A percentile compares a stretch with the other conserved stretches of the same genome.
Evolutionary conservation across 1,140 invertebrate genomes (phyloP).

Genomic region (Brachionus manjavacas): DNA sequence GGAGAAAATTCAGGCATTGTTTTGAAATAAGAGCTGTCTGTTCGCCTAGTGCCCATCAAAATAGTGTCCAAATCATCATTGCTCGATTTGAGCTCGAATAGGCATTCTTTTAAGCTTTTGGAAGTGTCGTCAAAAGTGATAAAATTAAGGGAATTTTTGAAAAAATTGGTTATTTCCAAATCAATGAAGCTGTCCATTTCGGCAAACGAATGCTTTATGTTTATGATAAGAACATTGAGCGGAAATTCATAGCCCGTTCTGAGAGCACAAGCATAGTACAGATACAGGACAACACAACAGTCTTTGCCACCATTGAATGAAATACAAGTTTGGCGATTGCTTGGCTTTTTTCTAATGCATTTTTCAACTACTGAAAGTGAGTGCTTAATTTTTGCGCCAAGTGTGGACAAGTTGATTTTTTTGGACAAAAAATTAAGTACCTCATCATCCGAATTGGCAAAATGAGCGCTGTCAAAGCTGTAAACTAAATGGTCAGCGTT

Average conservation of each 20-base stretch:
- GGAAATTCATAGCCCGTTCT: conserved; percentile 8
- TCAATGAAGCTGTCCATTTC: conserved; percentile 25
- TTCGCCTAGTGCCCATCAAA: conserved; percentile 27
- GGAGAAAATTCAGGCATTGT: conserved; percentile 60
- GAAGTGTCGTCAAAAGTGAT: conserved; percentile 21
- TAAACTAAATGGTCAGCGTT: conserved; percentile 23
- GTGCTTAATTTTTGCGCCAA: neutral
- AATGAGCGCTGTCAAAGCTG: neutral
- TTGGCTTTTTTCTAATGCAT: neutral
- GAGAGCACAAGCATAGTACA: neutral
- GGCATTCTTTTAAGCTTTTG: conserved; percentile 6
- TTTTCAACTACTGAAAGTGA: conserved; percentile 12
- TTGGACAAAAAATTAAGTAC: neutral
- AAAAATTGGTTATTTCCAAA: neutral
- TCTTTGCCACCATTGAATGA: conserved; percentile 43
- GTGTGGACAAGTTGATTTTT: neutral
- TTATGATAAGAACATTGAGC: conserved; percentile 28
- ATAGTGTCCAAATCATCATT: neutral
- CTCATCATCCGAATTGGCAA: neutral
- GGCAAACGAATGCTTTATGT: conserved; percentile 20
- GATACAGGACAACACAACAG: conserved; percentile 15
- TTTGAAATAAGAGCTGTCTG: conserved; percentile 38
- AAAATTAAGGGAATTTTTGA: neutral
- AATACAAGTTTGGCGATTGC: conserved; percentile 13
- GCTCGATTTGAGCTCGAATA: conserved; percentile 14